phyloP scores from a whole-genome alignment of 2,797 vertebrate genomes.

The Acipenser transmontanus region DNA sequence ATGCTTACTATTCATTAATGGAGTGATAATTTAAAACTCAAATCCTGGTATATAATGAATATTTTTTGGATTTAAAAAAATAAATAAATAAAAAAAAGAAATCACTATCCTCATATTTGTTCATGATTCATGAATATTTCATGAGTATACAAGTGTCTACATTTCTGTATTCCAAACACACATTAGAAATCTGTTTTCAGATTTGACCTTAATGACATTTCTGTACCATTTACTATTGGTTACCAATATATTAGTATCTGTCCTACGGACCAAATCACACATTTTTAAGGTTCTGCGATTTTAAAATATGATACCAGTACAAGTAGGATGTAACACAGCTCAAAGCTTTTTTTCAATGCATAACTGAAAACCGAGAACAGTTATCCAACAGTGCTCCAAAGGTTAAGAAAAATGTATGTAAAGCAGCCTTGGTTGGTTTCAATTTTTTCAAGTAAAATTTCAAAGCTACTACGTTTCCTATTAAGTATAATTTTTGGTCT shows the following conservation, averaged over 20 bases:
- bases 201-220: constrained; percentile 65
- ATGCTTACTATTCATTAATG: too few species aligned
- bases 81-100: too few species aligned
- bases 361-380: constrained; percentile 53
- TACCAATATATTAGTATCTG: constrained; percentile 77
- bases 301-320: constrained; percentile 28
- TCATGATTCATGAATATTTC: too few species aligned
- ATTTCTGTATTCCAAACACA: too few species aligned
- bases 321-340: constrained; percentile 56
- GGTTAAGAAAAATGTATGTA: constrained; percentile 29
- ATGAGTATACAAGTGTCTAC: too few species aligned
- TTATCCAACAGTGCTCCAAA: constrained; percentile 51
- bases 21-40: too few species aligned
- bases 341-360: constrained; percentile 55
- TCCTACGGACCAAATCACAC: constrained; percentile 60
- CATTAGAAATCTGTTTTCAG: constrained; percentile 32
- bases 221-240: constrained; percentile 72
- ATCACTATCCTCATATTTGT: too few species aligned
- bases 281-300: constrained; percentile 55
- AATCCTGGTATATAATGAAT: too few species aligned
- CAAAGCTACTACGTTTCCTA: constrained; percentile 41
- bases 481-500: constrained; percentile 75
- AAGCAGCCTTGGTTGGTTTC: neutral
- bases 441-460: constrained; percentile 7
- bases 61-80: too few species aligned